Evolutionary conservation across 2,113 vertebrate species (phyloP).

Genomic region (Megaleporinus macrocephalus): DNA sequence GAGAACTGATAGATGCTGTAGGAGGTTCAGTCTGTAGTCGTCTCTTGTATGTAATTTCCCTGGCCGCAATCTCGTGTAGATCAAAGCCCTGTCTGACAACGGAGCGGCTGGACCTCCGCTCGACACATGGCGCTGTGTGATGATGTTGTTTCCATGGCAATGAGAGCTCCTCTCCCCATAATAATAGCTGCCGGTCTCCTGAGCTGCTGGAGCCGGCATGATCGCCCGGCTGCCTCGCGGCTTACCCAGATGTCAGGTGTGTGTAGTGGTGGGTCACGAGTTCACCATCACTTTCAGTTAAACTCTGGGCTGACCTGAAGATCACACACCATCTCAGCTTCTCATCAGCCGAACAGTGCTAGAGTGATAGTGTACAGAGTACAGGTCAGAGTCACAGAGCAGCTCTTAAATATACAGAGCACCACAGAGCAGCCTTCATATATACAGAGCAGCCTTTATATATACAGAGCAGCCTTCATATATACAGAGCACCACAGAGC

Average conservation of each 20-base stretch:
- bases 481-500: too few species aligned
- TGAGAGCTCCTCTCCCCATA: neutral
- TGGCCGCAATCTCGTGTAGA: neutral
- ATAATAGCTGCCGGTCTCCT: neutral
- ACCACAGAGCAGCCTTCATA: too few species aligned
- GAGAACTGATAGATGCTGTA: neutral
- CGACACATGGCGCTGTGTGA: neutral
- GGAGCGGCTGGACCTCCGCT: neutral
- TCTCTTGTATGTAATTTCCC: neutral
- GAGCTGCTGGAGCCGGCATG: neutral
- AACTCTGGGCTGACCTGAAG: neutral
- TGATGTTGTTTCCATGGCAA: conserved; percentile 20
- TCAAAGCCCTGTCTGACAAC: conserved; percentile 11
- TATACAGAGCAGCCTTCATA: too few species aligned
- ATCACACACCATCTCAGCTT: neutral
- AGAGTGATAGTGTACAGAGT: neutral
- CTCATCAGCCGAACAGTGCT: neutral
- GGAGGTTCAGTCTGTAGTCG: neutral
- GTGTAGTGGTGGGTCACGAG: neutral
- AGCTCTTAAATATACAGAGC: too few species aligned
- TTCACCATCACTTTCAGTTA: neutral
- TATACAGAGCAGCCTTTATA: too few species aligned
- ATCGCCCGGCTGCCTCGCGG: neutral
- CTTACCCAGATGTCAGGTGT: conserved; percentile 13
- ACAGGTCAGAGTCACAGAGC: too few species aligned